These are phyloP conservation scores for Podarcis muralis DNA, from an alignment of 2,113 vertebrate genomes.

Conservation along the genomic window DNA sequence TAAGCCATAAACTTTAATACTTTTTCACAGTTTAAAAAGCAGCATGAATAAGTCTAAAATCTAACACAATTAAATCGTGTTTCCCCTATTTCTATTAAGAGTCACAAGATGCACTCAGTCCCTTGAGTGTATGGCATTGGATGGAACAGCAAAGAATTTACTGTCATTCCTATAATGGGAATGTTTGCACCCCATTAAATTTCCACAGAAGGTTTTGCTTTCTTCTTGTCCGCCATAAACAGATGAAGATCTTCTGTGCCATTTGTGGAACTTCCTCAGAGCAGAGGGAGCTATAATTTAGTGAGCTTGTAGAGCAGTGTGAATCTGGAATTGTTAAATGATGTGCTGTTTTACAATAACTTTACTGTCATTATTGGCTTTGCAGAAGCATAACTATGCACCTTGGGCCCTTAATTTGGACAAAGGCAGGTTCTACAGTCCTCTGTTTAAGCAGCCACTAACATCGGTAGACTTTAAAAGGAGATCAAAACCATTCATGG, in stretches of 20 bases:
- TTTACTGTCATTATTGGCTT: neutral
- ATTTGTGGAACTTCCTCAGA: neutral
- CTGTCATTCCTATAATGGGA: neutral
- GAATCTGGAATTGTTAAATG: neutral
- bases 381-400: neutral
- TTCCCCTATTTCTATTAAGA: neutral
- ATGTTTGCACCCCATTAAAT: neutral
- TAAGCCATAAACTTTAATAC: rapidly evolving
- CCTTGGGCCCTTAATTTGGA: too few species aligned
- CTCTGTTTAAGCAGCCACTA: neutral
- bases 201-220: neutral
- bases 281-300: neutral
- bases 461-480: too few species aligned
- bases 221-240: neutral
- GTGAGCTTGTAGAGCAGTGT: neutral
- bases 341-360: neutral
- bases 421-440: neutral
- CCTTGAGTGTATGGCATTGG: neutral
- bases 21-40: constrained; percentile 18
- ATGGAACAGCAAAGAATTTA: neutral
- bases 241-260: neutral
- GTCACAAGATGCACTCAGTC: neutral
- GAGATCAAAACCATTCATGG: too few species aligned
- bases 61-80: neutral
- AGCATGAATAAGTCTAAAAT: neutral